phyloP scores from a whole-genome alignment of 2,113 vertebrate species.

The Oncorhynchus gorbuscha region DNA sequence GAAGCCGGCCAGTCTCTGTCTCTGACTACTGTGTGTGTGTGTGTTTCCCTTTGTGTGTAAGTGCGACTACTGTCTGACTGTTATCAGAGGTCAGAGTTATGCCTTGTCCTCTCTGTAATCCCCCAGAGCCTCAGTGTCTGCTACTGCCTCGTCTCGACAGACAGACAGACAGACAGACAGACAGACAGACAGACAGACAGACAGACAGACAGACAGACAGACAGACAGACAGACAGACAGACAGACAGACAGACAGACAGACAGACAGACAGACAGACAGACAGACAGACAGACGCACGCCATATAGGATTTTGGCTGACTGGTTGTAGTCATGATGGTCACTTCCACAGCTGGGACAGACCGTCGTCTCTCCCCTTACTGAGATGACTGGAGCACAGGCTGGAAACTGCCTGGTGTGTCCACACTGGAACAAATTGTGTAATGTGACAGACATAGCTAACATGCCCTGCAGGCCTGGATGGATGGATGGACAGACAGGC shows the following conservation, averaged over 20 bases:
- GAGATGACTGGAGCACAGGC: background rate
- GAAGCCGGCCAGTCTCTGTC: slow-evolving; percentile 38
- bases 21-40: slow-evolving; percentile 49
- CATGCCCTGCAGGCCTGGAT: background rate
- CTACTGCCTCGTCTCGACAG: slow-evolving; percentile 49
- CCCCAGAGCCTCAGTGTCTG: slow-evolving; percentile 73
- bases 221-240: slow-evolving; percentile 50
- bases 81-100: slow-evolving; percentile 65
- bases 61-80: background rate
- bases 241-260: slow-evolving; percentile 21
- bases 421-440: background rate
- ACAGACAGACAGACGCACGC: slow-evolving; percentile 18
- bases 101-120: slow-evolving; percentile 66
- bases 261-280: background rate
- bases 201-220: slow-evolving; percentile 4
- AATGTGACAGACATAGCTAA: background rate
- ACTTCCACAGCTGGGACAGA: background rate
- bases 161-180: slow-evolving; percentile 50
- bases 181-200: background rate
- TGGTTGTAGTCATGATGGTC: background rate
- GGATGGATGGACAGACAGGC: too few species aligned
- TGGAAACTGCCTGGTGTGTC: background rate
- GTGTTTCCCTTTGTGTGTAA: slow-evolving; percentile 18
- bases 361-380: background rate
- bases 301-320: background rate